Evolutionary conservation across 1,140 invertebrate species (phyloP), one percentile per base, ranked within the genome.

Genomic region (Saccostrea cuccullata): DNA sequence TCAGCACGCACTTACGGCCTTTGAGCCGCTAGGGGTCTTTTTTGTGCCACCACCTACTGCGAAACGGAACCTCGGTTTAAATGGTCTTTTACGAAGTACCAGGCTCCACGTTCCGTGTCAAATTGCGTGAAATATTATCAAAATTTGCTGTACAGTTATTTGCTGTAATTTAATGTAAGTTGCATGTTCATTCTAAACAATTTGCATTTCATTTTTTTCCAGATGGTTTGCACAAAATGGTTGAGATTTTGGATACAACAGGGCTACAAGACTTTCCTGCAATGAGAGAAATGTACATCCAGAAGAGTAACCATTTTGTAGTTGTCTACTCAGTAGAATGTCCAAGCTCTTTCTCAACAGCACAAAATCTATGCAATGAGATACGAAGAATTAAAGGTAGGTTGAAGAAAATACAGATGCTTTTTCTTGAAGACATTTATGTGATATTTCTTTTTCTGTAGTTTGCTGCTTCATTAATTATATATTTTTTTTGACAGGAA

Each of bases 201-300:
- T n/a, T 60, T 64, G 20, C 73, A 23, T n/a, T n/a, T n/a, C n/a
- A 30, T 26, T 82, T 11, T 40, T 84, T 84, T 84, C 0, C 82
- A 84, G 82, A 84, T 84, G 82, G 82, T 11, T 9, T 55, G 17
- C 36, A 55, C 47, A 20, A 84, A 84, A 1, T 55, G n/a, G n/a
- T 84, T 55, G 82, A 84, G 23, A 84, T 84, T 20, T n/a, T 84
- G 82, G 82, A 84, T 84, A 84, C 82, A 5, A 30, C 82, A 13
- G 55, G 55, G 40, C 9, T 20, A 55, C 36, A 84, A n/a, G 82
- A 84, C 13, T 84, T 30, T 55, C 82, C 82, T 23, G 82, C 82
- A n/a, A 84, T 84, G 82, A n/a, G 40, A 55, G 82, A 84, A 55
- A 9, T 84, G 36, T 84, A 84, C 30, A 84, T 84, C 5, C 40